Evolutionary conservation across 2,113 vertebrate genomes (phyloP).

Genomic region (Vireo altiloquus): DNA sequence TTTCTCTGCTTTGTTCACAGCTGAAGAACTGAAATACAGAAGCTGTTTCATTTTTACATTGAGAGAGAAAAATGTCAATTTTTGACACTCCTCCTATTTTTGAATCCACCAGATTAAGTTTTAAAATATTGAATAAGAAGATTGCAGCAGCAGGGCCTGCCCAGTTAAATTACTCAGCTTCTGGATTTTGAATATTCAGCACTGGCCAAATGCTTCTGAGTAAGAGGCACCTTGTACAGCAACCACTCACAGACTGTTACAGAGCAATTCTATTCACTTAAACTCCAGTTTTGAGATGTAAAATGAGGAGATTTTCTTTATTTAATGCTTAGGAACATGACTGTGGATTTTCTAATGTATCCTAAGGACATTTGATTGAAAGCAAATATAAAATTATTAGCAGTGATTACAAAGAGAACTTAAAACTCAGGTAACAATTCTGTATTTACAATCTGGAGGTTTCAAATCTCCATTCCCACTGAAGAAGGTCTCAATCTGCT

Average conservation of each 20-base stretch:
- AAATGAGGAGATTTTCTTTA: neutral
- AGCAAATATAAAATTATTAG: neutral
- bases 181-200: neutral
- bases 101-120: neutral
- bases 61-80: neutral
- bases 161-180: neutral
- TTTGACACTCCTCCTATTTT: neutral
- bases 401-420: neutral
- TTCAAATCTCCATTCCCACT: neutral
- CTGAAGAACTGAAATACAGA: neutral
- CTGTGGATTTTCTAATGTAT: neutral
- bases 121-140: neutral
- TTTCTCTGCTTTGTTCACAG: neutral
- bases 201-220: neutral
- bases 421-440: neutral
- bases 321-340: neutral
- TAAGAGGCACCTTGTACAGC: neutral
- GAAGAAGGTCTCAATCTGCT: neutral
- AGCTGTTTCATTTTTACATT: neutral
- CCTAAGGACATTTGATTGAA: neutral
- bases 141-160: neutral
- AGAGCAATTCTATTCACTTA: neutral
- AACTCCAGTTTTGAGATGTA: neutral
- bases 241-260: neutral
- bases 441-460: neutral